Percentiles rank a stretch among this genome's conserved stretches.
Evolutionary conservation across 1,140 invertebrate species (phyloP).

Genomic region (Caenorhabditis tropicalis): DNA sequence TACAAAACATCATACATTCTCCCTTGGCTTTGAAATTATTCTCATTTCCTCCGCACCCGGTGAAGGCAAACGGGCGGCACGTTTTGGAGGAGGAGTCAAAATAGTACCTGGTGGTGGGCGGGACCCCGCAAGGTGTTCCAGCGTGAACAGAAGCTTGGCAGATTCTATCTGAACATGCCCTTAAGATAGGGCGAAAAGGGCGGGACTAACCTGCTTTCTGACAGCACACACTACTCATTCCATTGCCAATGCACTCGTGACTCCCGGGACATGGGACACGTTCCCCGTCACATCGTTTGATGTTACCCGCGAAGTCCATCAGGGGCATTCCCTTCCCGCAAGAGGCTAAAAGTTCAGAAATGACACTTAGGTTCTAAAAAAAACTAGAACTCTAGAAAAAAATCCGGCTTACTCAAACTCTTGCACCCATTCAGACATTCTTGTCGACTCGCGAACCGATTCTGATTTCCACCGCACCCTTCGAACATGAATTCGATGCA

Average conservation of each 20-base stretch:
- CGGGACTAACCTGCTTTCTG: conserved; percentile 59
- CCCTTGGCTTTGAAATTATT: conserved; percentile 61
- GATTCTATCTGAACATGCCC: too few relatives aligned
- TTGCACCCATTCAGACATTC: conserved; percentile 60
- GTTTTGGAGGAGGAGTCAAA: conserved; percentile 58
- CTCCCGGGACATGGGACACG: conserved; percentile 58
- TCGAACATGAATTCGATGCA: conserved; percentile 61
- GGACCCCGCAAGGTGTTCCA: conserved; percentile 56
- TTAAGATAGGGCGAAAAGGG: too few relatives aligned
- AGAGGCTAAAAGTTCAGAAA: conserved; percentile 40
- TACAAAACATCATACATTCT: conserved; percentile 61
- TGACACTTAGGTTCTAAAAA: background rate
- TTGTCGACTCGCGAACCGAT: conserved; percentile 58
- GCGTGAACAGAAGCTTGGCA: conserved; percentile 53
- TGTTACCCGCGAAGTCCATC: conserved; percentile 62
- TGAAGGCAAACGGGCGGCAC: conserved; percentile 61
- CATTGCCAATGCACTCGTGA: conserved; percentile 56
- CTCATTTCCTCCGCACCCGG: conserved; percentile 61
- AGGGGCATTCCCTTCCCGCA: conserved; percentile 61
- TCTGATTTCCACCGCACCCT: conserved; percentile 62
- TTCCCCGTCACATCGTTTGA: conserved; percentile 61
- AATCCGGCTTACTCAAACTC: conserved; percentile 50
- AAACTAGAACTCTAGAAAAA: background rate
- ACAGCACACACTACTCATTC: conserved; percentile 59
- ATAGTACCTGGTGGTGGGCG: conserved; percentile 55